phyloP scores from a whole-genome alignment of 2,113 vertebrate genomes.

The Galemys pyrenaicus region DNA sequence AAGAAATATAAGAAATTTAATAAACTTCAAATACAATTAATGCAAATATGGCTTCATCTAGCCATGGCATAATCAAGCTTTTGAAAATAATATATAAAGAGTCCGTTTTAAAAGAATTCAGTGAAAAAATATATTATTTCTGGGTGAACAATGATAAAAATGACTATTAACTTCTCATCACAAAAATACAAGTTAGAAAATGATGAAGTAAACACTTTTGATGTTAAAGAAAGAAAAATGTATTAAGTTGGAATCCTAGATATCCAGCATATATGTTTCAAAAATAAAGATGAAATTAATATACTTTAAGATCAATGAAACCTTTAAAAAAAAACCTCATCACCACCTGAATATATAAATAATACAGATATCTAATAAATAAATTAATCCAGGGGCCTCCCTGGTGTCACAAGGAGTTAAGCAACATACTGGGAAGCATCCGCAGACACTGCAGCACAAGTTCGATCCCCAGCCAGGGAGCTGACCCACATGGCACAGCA shows the following conservation, averaged over 20 bases:
- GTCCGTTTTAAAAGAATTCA: background rate
- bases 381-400: background rate
- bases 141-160: background rate
- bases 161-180: background rate
- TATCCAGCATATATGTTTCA: background rate
- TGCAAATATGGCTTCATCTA: background rate
- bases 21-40: background rate
- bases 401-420: too few relatives aligned
- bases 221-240: background rate
- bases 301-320: background rate
- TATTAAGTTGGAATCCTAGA: background rate
- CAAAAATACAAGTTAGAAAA: background rate
- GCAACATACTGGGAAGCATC: too few relatives aligned
- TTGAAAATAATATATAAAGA: background rate
- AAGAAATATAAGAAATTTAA: background rate
- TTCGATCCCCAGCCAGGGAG: too few relatives aligned
- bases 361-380: background rate
- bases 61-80: background rate
- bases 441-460: too few relatives aligned
- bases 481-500: too few relatives aligned
- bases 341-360: background rate
- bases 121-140: background rate
- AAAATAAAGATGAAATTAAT: background rate
- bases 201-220: background rate
- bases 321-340: background rate